Evolutionary conservation across 2,113 vertebrate genomes (phyloP).

Genomic region (Prolemur simus): DNA sequence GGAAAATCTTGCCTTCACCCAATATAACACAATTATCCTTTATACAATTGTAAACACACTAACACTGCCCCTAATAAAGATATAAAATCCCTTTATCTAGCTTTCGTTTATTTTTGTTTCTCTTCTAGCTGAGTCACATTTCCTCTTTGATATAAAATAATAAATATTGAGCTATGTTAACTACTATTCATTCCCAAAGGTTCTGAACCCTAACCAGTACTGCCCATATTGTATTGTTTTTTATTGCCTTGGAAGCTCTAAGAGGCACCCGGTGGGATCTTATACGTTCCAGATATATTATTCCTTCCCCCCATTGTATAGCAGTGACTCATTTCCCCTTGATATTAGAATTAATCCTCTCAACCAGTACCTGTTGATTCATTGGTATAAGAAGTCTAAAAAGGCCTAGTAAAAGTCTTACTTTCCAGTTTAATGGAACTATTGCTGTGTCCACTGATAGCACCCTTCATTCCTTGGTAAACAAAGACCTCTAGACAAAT

Average conservation of each 20-base stretch:
- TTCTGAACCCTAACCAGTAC: background rate
- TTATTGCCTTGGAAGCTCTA: background rate
- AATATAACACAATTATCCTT: background rate
- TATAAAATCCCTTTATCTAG: background rate
- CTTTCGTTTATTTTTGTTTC: background rate
- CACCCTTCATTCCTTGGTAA: background rate
- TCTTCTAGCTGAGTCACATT: background rate
- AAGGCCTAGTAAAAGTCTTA: background rate
- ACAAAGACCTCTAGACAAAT: background rate
- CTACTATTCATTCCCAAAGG: background rate
- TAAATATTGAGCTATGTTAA: background rate
- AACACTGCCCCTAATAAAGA: background rate
- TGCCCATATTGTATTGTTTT: background rate
- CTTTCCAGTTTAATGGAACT: background rate
- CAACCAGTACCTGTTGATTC: background rate
- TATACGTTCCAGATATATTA: background rate
- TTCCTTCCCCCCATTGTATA: background rate
- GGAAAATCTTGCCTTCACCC: background rate
- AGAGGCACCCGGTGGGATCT: background rate
- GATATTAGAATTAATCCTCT: background rate
- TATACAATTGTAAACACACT: background rate
- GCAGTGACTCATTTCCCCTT: background rate
- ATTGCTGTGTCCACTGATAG: background rate
- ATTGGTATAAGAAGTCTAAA: background rate
- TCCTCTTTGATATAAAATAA: background rate